phyloP scores from a whole-genome alignment of 2,113 vertebrate species.

The Dromas ardeola region DNA sequence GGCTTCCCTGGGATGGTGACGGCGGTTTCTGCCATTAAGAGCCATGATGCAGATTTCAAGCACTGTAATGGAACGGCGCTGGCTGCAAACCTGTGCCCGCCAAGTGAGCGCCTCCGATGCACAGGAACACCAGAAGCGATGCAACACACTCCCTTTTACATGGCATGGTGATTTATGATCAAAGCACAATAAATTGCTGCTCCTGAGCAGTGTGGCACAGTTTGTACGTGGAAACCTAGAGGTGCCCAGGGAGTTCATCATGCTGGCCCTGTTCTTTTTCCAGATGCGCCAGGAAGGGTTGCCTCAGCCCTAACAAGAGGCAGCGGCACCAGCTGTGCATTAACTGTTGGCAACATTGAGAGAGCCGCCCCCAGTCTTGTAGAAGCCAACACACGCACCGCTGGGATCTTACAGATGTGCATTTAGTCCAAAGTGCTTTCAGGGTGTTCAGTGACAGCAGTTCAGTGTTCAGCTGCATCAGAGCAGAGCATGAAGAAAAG shows the following conservation, averaged over 20 bases:
- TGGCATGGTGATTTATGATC: background rate
- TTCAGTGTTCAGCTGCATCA: background rate
- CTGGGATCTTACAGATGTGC: too few relatives aligned
- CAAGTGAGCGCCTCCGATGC: rapidly evolving
- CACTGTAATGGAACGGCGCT: background rate
- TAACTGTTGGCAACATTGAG: background rate
- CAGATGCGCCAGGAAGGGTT: background rate
- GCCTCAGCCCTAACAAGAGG: background rate
- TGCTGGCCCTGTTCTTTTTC: background rate
- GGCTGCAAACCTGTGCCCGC: background rate
- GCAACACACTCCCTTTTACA: too few relatives aligned
- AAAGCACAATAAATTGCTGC: background rate
- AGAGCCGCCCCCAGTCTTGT: too few relatives aligned
- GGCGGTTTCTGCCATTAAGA: background rate
- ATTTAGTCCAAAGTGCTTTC: background rate
- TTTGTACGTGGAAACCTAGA: rapidly evolving
- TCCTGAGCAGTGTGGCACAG: rapidly evolving
- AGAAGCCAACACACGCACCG: background rate
- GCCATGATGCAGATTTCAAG: rapidly evolving
- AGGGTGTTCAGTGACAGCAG: background rate
- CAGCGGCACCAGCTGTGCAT: rapidly evolving
- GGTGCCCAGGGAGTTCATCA: background rate
- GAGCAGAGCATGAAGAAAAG: background rate
- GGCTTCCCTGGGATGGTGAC: background rate
- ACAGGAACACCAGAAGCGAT: rapidly evolving